Evolutionary conservation across 2,113 vertebrate genomes (phyloP), one percentile per base, ranked within the genome.

Genomic region (Empidonax traillii): DNA sequence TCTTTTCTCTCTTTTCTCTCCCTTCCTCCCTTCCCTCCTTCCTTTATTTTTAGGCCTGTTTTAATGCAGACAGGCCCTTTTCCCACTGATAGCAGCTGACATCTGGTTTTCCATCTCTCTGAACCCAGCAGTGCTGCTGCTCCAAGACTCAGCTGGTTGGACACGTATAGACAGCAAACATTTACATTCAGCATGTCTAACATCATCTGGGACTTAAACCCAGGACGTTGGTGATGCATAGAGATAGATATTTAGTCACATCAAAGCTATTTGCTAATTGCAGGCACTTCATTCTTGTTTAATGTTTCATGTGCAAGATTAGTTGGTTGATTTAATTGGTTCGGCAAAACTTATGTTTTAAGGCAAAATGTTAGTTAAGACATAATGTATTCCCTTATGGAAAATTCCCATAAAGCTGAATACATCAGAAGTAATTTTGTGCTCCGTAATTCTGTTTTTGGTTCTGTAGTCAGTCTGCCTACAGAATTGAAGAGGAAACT

Each of bases 181-280:
- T 94, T 95, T 94, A 85, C 81, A 87, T 94, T 93, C 97, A 95
- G 90, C 86, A 41, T 46, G 3, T 79, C 86, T 81, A 63, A 58
- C 87, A 76, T 96, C 94, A 83, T 79, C 96, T 81, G 95, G 97
- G 97, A 98, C 96, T 97, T 55, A 96, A 95, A 95, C 96, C 96
- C 94, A 76, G 71, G 81, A 39, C 27, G 8, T 1, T 83, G 94
- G 68, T 62, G 91, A 93, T 97, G 82, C 90, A 91, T 35, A 84
- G 53, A 96, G 95, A 96, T 80, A 96, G 96, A 86, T 74, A 82
- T 87, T 97, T 96, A 96, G 95, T 91, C 96, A 96, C 97, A 96
- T 97, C 97, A 98, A 97, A 98, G 97, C 89, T 61, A 88, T 98
- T 97, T 95, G 85, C 93, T 97, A 97, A 97, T 97, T 97, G 94